Conservation (phyloP, 2,888 invertebrate genomes). For the Agrypnus murinus region DNA sequence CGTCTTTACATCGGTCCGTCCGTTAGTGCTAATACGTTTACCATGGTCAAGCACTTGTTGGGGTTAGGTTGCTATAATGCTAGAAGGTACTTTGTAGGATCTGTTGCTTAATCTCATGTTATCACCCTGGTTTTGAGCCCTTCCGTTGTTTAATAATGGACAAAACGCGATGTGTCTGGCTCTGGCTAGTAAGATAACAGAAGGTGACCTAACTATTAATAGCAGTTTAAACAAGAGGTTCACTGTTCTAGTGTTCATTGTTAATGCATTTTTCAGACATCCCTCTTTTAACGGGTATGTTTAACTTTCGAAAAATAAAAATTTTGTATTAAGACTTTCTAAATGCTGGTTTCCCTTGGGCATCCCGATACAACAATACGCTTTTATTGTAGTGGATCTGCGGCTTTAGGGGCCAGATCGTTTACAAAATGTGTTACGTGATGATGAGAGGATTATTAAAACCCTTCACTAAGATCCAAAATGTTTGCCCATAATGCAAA, state of each 20-base stretch:
- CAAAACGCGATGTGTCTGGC: constrained; percentile 11
- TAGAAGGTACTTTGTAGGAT: constrained; percentile 27
- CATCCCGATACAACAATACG: not conserved
- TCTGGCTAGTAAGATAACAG: constrained; percentile 13
- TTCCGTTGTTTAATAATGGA: constrained; percentile 26
- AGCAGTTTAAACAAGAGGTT: not conserved
- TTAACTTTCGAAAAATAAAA: not conserved
- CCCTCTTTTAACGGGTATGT: not conserved
- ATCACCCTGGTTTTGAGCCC: constrained; percentile 27
- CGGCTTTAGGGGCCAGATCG: constrained; percentile 25
- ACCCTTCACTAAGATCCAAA: constrained; percentile 21
- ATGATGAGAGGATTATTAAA: constrained; percentile 32
- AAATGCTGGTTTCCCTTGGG: not conserved
- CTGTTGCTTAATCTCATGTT: constrained; percentile 30
- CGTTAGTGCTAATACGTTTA: not conserved
- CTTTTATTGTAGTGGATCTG: constrained; percentile 11
- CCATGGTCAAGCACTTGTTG: constrained; percentile 20
- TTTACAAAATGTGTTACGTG: constrained; percentile 38
- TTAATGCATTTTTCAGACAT: constrained; percentile 10
- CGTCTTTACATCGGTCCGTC: not conserved
- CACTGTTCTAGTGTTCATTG: not conserved
- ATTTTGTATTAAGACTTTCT: not conserved
- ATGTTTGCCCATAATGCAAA: constrained; percentile 18
- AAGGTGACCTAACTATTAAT: constrained; percentile 14
- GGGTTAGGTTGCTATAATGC: constrained; percentile 19